These are phyloP conservation scores for Crotalus adamanteus DNA, from an alignment of 2,797 vertebrate species.

Conservation along the genomic window DNA sequence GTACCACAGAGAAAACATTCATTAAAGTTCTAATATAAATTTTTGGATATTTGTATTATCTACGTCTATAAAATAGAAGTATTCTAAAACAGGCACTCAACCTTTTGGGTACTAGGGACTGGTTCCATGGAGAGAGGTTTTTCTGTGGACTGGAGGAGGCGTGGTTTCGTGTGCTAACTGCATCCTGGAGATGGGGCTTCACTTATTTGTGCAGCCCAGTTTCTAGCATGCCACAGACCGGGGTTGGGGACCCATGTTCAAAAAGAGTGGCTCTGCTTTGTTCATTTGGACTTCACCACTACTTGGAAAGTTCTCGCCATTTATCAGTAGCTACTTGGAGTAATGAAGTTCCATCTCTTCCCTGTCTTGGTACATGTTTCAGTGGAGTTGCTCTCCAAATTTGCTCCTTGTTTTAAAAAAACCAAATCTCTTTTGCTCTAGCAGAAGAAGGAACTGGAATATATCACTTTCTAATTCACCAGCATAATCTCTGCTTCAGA, in stretches of 20 bases:
- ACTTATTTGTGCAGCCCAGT: too few species aligned
- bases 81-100: neutral
- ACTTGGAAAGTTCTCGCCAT: neutral
- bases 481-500: neutral
- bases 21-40: neutral
- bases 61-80: neutral
- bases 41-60: neutral
- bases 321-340: neutral
- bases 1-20: neutral
- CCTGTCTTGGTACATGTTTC: neutral
- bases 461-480: neutral
- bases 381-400: neutral
- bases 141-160: too few species aligned
- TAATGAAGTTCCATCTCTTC: neutral
- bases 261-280: neutral
- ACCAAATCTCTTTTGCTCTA: neutral
- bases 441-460: neutral
- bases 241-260: neutral
- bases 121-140: too few species aligned
- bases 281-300: neutral
- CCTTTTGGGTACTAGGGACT: too few species aligned
- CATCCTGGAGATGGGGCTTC: too few species aligned
- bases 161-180: too few species aligned
- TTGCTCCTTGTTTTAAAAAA: neutral
- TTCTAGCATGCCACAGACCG: too few species aligned